These are phyloP conservation scores for Macaria liturata DNA, from an alignment of 2,888 invertebrate species.

Conservation along the genomic window DNA sequence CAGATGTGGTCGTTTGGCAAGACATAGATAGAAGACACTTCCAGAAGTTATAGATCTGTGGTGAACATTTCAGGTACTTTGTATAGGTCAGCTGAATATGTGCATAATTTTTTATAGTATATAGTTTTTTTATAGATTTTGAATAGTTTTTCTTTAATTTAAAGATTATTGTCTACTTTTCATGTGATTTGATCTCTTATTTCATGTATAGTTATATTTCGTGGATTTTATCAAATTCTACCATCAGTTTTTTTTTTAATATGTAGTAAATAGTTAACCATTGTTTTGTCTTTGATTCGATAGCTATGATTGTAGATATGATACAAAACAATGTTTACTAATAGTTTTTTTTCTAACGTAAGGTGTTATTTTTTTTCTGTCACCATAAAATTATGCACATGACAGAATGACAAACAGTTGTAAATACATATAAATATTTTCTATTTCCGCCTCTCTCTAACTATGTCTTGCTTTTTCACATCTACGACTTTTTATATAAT, in stretches of 20 bases:
- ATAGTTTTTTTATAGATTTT: too few relatives aligned
- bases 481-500: constrained; percentile 39
- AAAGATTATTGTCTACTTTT: too few relatives aligned
- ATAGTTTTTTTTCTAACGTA: too few relatives aligned
- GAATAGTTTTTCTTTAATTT: not conserved
- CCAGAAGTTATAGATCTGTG: constrained; percentile 43
- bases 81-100: constrained; percentile 24
- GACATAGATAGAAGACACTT: constrained; percentile 69
- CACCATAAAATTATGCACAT: not conserved
- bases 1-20: constrained; percentile 80
- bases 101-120: constrained; percentile 15
- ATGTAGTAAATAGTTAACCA: too few relatives aligned
- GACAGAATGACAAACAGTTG: constrained; percentile 22
- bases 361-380: too few relatives aligned
- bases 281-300: too few relatives aligned
- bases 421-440: constrained; percentile 43
- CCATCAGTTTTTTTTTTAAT: too few relatives aligned
- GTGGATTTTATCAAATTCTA: too few relatives aligned
- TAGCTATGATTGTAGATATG: too few relatives aligned
- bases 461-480: constrained; percentile 82
- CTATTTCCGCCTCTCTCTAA: constrained; percentile 67
- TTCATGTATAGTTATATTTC: too few relatives aligned
- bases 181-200: too few relatives aligned
- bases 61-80: constrained; percentile 63
- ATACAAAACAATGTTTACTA: too few relatives aligned